A percentile compares a stretch with the other conserved stretches of the same genome.
phyloP scores from a whole-genome alignment of 2,797 vertebrate species.

The Siniperca undulata region DNA sequence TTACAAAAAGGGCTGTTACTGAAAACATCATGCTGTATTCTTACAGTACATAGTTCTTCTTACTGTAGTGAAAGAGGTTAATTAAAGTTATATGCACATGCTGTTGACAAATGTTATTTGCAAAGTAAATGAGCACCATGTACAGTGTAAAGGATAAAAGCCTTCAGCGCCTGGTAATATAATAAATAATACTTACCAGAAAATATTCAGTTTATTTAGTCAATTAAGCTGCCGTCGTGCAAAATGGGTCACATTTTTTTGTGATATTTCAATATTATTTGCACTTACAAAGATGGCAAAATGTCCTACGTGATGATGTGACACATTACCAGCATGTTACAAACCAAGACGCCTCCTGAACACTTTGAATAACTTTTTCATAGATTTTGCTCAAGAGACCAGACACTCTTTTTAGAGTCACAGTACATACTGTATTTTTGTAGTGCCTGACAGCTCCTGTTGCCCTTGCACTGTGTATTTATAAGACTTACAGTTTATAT shows the following conservation, averaged over 20 bases:
- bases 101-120: not conserved
- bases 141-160: constrained; percentile 12
- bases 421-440: not conserved
- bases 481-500: not conserved
- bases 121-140: constrained; percentile 18
- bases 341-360: not conserved
- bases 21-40: not conserved
- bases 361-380: not conserved
- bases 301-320: not conserved
- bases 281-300: not conserved
- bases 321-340: not conserved
- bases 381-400: not conserved
- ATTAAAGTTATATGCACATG: not conserved
- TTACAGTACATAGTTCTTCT: not conserved
- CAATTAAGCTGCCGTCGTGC: not conserved
- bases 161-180: not conserved
- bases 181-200: not conserved
- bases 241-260: not conserved
- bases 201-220: not conserved
- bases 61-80: not conserved
- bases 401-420: not conserved
- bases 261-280: not conserved
- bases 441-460: not conserved
- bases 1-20: constrained; percentile 5
- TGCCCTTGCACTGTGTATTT: too few species aligned